Conservation (phyloP, 2,797 vertebrate species). For the Parambassis ranga region DNA sequence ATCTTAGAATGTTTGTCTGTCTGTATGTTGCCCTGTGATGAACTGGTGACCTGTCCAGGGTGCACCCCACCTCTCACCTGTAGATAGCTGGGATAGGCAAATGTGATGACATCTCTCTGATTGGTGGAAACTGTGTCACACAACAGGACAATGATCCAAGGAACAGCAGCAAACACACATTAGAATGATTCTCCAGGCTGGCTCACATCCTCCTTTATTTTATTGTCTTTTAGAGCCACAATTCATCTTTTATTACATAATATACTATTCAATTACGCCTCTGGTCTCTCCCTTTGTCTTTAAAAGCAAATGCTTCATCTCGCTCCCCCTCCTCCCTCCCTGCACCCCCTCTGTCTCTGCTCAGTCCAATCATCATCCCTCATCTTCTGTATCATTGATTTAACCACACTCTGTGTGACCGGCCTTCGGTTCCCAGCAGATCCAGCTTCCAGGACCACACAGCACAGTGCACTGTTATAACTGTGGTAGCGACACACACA, state of each 20-base stretch:
- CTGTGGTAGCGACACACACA: too few relatives aligned
- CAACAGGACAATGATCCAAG: too few relatives aligned
- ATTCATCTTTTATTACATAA: conserved; percentile 46
- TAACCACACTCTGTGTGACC: conserved; percentile 57
- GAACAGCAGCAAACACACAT: too few relatives aligned
- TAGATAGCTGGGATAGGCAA: too few relatives aligned
- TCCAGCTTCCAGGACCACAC: not conserved
- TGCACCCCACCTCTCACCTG: too few relatives aligned
- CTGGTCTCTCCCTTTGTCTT: conserved; percentile 53
- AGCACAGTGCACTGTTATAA: too few relatives aligned
- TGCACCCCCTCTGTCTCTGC: conserved; percentile 34
- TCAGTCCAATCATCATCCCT: conserved; percentile 55
- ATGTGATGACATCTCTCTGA: too few relatives aligned
- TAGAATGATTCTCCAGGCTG: too few relatives aligned
- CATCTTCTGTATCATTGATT: conserved; percentile 64
- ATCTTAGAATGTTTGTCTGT: too few relatives aligned
- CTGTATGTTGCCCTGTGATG: too few relatives aligned
- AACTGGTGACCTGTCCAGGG: too few relatives aligned
- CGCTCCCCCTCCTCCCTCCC: conserved; percentile 26
- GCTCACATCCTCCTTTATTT: conserved; percentile 24
- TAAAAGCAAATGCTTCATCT: conserved; percentile 39
- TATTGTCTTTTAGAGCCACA: conserved; percentile 3
- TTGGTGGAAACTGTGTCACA: too few relatives aligned
- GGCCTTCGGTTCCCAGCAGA: conserved; percentile 44
- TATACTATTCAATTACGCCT: conserved; percentile 45